phyloP scores from a whole-genome alignment of 1,140 invertebrate genomes.

The Lepidurus packardi region DNA sequence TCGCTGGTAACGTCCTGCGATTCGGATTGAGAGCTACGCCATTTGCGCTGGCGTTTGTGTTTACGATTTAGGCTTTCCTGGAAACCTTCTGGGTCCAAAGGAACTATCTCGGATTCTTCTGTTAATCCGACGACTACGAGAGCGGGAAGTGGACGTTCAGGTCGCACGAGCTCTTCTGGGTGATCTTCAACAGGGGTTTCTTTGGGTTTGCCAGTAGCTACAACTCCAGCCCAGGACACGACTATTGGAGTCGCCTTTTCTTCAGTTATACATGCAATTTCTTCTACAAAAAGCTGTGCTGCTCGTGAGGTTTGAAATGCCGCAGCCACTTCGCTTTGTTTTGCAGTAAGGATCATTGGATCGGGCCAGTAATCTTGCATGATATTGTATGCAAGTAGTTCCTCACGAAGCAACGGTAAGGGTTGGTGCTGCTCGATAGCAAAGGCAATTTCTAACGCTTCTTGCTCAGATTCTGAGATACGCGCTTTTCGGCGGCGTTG shows the following conservation, averaged over 20 bases:
- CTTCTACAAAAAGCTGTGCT: neutral
- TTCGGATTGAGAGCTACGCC: constrained; percentile 45
- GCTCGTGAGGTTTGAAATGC: neutral
- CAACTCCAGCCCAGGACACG: constrained; percentile 29
- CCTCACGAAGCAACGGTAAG: neutral
- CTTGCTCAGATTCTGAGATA: constrained; percentile 34
- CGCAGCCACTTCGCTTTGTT: neutral
- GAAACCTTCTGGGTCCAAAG: constrained; percentile 50
- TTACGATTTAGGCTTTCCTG: constrained; percentile 47
- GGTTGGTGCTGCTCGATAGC: constrained; percentile 31
- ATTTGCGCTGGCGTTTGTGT: constrained; percentile 46
- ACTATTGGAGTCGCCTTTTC: neutral
- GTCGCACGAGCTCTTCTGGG: constrained; percentile 11
- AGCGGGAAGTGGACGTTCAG: constrained; percentile 16
- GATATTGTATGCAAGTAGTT: neutral
- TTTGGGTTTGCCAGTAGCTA: constrained; percentile 33
- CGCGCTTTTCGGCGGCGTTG: constrained; percentile 26
- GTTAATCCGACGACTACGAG: constrained; percentile 31
- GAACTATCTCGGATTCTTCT: constrained; percentile 23
- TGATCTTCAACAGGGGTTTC: neutral
- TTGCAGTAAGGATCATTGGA: neutral
- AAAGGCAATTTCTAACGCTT: constrained; percentile 33
- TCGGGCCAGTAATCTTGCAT: neutral
- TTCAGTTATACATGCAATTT: too few species aligned
- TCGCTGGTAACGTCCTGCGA: constrained; percentile 29